Conservation (phyloP, 2,797 vertebrate genomes). For the Ptychadena robeensis region DNA sequence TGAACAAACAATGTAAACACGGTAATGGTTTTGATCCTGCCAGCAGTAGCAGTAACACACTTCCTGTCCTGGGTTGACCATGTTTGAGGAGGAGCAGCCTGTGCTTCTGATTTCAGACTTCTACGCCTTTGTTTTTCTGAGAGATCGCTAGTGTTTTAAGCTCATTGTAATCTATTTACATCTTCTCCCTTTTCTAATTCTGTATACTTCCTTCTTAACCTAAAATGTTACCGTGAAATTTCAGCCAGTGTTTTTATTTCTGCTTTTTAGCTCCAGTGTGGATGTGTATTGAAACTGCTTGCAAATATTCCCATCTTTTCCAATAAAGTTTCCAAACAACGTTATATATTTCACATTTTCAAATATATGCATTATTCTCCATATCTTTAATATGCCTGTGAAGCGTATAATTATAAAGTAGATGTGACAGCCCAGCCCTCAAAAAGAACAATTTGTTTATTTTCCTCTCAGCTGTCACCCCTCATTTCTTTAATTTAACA, state of each 20-base stretch:
- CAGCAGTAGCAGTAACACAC: too few relatives aligned
- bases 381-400: slow-evolving; percentile 75
- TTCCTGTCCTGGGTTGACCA: too few relatives aligned
- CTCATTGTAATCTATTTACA: neutral
- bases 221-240: slow-evolving; percentile 15
- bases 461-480: slow-evolving; percentile 68
- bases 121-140: too few relatives aligned
- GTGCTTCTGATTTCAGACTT: too few relatives aligned
- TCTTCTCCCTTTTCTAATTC: slow-evolving; percentile 1
- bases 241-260: neutral
- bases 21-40: too few relatives aligned
- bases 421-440: slow-evolving; percentile 79
- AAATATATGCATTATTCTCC: slow-evolving; percentile 69
- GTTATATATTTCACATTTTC: slow-evolving; percentile 67
- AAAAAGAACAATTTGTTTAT: slow-evolving; percentile 68
- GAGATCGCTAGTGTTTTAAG: too few relatives aligned
- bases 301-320: slow-evolving; percentile 59
- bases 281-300: slow-evolving; percentile 48
- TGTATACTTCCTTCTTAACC: slow-evolving; percentile 3
- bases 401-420: slow-evolving; percentile 83
- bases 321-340: slow-evolving; percentile 50
- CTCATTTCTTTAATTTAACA: slow-evolving; percentile 76
- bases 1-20: too few relatives aligned
- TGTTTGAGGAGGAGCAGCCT: too few relatives aligned
- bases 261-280: slow-evolving; percentile 51